Evolutionary conservation across 2,888 invertebrate species (phyloP).

Genomic region (Ormyrus nitidulus): DNA sequence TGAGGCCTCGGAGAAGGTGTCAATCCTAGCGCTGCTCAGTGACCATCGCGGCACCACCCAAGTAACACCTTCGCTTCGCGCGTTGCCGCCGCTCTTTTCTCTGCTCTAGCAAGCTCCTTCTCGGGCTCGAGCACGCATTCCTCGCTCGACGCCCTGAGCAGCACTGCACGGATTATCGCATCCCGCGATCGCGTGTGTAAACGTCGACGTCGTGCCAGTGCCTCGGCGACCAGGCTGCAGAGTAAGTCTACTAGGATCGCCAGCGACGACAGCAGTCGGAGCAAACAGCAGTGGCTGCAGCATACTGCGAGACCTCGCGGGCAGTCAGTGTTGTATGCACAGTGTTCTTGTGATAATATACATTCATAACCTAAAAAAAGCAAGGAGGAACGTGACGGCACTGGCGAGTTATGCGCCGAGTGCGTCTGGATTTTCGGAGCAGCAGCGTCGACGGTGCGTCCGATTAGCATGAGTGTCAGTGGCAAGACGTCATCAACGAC

Average conservation of each 20-base stretch:
- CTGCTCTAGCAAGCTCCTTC: conserved; percentile 19
- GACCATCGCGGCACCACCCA: conserved; percentile 76
- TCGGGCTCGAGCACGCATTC: conserved; percentile 22
- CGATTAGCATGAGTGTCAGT: conserved; percentile 24
- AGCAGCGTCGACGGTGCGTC: background rate
- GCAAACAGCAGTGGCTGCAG: no score
- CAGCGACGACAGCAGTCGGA: no score
- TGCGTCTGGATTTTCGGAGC: background rate
- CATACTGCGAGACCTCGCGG: no score
- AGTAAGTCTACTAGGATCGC: no score
- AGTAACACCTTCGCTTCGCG: conserved; percentile 75
- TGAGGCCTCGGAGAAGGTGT: conserved; percentile 73
- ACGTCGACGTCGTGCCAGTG: no score
- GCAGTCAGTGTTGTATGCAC: background rate
- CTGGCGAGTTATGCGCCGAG: background rate
- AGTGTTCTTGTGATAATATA: conserved; percentile 30
- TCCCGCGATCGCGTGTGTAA: no score
- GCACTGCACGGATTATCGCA: no score
- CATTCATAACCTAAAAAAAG: conserved; percentile 36
- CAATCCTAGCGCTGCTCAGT: conserved; percentile 76
- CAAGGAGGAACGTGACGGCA: background rate
- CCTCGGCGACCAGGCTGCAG: no score
- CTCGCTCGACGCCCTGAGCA: conserved; percentile 39
- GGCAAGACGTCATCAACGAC: conserved; percentile 9
- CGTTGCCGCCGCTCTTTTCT: conserved; percentile 60